Evolutionary conservation across 2,888 invertebrate genomes (phyloP).

Genomic region (Napeogenes inachia): DNA sequence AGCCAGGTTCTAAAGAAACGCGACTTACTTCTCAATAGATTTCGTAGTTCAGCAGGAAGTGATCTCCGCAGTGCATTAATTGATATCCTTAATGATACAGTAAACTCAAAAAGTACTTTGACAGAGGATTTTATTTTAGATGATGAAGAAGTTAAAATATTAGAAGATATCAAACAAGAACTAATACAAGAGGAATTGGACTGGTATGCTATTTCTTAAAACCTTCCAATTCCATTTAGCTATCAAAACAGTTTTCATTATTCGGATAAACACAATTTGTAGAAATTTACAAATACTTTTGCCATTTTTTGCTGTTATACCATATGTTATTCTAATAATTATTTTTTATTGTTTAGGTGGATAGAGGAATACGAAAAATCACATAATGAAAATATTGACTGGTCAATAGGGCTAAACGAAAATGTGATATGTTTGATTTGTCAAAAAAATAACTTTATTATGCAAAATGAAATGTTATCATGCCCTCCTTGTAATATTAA

Average conservation of each 20-base stretch:
- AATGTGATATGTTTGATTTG: conserved; percentile 75
- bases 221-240: neutral
- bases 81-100: conserved; percentile 59
- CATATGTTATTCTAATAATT: neutral
- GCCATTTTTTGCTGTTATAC: no score
- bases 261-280: neutral
- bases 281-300: neutral
- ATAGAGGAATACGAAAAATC: conserved; percentile 64
- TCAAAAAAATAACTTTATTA: conserved; percentile 55
- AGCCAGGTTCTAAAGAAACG: conserved; percentile 61
- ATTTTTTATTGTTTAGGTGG: conserved; percentile 48
- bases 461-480: conserved; percentile 36
- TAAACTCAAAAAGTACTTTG: conserved; percentile 40
- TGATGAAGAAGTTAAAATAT: conserved; percentile 53
- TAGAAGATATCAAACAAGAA: conserved; percentile 61
- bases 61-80: conserved; percentile 52
- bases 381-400: conserved; percentile 56
- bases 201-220: conserved; percentile 44
- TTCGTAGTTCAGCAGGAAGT: conserved; percentile 48
- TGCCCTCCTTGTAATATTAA: conserved; percentile 58
- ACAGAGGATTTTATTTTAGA: conserved; percentile 31
- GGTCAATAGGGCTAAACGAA: conserved; percentile 55
- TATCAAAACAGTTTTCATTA: neutral
- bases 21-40: conserved; percentile 55
- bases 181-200: conserved; percentile 65